Evolutionary conservation across 2,797 vertebrate species (phyloP).

Genomic region (Clamator glandarius): DNA sequence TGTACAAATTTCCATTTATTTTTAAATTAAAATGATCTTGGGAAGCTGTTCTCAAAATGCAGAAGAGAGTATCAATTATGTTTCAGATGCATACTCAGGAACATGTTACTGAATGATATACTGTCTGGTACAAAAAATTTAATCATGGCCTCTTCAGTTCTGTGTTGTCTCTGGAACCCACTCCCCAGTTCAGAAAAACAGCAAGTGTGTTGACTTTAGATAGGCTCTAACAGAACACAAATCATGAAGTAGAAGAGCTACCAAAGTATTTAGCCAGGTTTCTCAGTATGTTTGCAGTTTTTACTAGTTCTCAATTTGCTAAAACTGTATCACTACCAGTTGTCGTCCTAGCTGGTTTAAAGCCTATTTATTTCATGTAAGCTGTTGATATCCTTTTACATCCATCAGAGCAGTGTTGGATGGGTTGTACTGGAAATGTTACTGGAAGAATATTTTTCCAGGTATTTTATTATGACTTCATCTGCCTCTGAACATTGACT

Average conservation of each 20-base stretch:
- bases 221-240: neutral
- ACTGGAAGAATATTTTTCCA: neutral
- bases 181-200: neutral
- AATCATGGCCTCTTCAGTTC: neutral
- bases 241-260: neutral
- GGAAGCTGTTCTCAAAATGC: neutral
- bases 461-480: neutral
- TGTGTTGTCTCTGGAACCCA: neutral
- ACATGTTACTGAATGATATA: neutral
- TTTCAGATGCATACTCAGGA: neutral
- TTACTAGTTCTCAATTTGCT: neutral
- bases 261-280: neutral
- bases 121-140: neutral
- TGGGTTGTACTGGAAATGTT: neutral
- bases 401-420: neutral
- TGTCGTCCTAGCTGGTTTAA: neutral
- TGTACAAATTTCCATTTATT: neutral
- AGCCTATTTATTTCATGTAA: neutral
- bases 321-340: neutral
- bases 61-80: neutral
- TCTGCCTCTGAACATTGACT: neutral
- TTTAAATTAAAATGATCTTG: neutral
- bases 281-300: neutral
- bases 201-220: fast-evolving
- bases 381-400: neutral